Evolutionary conservation across 2,888 invertebrate species (phyloP).

Genomic region (Phania funesta): DNA sequence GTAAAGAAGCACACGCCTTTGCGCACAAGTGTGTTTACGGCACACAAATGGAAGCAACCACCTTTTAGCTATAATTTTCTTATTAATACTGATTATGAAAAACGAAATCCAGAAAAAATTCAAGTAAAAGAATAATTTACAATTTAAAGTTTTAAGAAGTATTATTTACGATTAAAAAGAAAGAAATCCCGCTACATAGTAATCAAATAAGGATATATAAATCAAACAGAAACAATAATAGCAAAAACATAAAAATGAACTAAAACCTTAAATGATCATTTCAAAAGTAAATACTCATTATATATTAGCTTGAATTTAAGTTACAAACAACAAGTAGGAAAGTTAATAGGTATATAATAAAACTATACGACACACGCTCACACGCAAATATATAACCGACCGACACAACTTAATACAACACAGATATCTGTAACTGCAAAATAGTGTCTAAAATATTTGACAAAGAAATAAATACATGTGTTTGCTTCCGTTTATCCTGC

Average conservation of each 20-base stretch:
- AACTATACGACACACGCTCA: neutral
- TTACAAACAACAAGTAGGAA: slow-evolving; percentile 43
- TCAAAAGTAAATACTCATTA: slow-evolving; percentile 37
- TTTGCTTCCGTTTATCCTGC: slow-evolving; percentile 69
- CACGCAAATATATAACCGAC: neutral
- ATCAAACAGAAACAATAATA: neutral
- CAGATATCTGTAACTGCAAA: slow-evolving; percentile 27
- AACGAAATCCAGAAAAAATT: slow-evolving; percentile 41
- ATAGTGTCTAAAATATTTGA: slow-evolving; percentile 49
- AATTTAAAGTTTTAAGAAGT: slow-evolving; percentile 27
- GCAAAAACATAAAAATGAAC: neutral
- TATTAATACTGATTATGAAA: slow-evolving; percentile 47
- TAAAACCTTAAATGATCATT: slow-evolving; percentile 1
- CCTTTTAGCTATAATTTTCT: slow-evolving; percentile 58
- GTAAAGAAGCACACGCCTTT: slow-evolving; percentile 66
- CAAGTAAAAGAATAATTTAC: slow-evolving; percentile 25
- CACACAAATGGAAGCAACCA: slow-evolving; percentile 64
- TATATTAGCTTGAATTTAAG: slow-evolving; percentile 13
- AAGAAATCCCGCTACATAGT: slow-evolving; percentile 17
- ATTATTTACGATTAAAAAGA: neutral
- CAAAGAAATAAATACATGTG: slow-evolving; percentile 63
- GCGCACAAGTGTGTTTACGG: slow-evolving; percentile 65
- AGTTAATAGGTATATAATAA: neutral
- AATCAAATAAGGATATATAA: slow-evolving; percentile 3
- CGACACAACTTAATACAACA: neutral